Evolutionary conservation across 2,888 invertebrate genomes (phyloP).

Genomic region (Entomobrya proxima): DNA sequence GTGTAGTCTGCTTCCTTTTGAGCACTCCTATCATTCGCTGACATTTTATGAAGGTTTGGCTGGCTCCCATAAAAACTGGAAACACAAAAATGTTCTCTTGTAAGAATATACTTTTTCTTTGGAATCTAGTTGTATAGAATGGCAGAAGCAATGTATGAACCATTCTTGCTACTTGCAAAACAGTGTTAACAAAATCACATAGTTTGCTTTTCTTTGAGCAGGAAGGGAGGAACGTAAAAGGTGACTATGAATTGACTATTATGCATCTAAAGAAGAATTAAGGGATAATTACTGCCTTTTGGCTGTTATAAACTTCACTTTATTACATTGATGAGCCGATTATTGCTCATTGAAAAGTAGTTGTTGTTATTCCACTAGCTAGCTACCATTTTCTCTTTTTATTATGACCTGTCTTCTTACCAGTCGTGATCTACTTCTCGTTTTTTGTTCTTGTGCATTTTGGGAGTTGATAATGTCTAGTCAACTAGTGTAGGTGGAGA

Average conservation of each 20-base stretch:
- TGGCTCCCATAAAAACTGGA: constrained; percentile 43
- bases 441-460: constrained; percentile 2
- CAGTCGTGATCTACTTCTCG: constrained; percentile 36
- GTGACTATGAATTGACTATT: background rate
- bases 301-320: constrained; percentile 4
- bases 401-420: background rate
- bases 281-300: constrained; percentile 38
- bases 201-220: background rate
- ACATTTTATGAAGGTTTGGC: constrained; percentile 34
- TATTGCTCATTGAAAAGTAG: background rate
- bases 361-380: background rate
- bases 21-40: background rate
- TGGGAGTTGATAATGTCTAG: background rate
- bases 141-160: constrained; percentile 5
- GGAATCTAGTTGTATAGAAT: background rate
- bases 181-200: background rate
- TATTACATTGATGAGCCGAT: constrained; percentile 8
- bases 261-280: background rate
- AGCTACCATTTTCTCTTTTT: background rate
- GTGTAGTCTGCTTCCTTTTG: background rate
- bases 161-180: background rate
- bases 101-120: background rate
- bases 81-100: background rate
- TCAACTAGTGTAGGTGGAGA: constrained; percentile 26
- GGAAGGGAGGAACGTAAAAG: constrained; percentile 43